A percentile compares a stretch with the other conserved stretches of the same genome.
Evolutionary conservation across 1,140 invertebrate species (phyloP).

Genomic region (Trichonephila clavipes): DNA sequence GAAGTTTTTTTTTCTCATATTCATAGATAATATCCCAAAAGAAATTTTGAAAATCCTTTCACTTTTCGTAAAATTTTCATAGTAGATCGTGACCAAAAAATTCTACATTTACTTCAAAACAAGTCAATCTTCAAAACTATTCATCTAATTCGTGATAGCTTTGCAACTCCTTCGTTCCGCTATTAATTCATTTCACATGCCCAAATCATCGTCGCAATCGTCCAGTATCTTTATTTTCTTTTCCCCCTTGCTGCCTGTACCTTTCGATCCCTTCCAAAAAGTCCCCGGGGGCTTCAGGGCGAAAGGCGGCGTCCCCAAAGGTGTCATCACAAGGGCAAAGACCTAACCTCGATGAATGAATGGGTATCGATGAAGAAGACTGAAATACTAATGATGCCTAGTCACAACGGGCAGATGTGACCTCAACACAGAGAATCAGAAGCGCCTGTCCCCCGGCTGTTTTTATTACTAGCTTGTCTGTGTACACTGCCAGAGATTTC

Average conservation of each 20-base stretch:
- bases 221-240: not conserved
- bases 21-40: no score
- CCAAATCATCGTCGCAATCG: constrained; percentile 44
- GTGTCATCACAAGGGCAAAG: constrained; percentile 71
- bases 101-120: no score
- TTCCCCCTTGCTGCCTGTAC: not conserved
- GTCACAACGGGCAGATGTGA: constrained; percentile 70
- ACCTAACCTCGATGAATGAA: constrained; percentile 65
- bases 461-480: constrained; percentile 51
- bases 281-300: constrained; percentile 4
- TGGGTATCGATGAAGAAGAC: constrained; percentile 70
- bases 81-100: no score
- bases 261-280: constrained; percentile 4
- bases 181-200: constrained; percentile 23
- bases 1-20: no score
- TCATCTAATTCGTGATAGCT: not conserved
- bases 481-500: not conserved
- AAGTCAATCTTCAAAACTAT: no score
- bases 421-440: constrained; percentile 49
- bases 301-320: constrained; percentile 64
- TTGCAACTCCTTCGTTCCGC: not conserved
- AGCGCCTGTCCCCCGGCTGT: constrained; percentile 21
- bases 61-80: no score
- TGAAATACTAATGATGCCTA: constrained; percentile 71
- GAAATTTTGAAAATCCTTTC: no score